These are phyloP conservation scores for Metopia argyrocephala DNA, from an alignment of 2,888 invertebrate species.

Conservation along the genomic window DNA sequence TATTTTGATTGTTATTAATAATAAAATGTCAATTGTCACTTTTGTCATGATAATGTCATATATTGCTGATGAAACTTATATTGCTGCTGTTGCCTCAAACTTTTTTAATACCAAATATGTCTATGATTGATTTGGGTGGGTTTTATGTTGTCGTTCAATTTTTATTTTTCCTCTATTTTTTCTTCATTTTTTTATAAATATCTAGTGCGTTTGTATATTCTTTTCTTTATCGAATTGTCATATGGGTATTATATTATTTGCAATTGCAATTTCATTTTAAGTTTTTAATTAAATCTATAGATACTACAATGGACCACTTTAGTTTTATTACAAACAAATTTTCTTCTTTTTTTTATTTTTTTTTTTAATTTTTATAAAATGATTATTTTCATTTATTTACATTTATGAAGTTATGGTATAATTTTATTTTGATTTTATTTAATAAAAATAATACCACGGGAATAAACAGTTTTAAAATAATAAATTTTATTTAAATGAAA, in stretches of 20 bases:
- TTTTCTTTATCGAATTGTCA: not conserved
- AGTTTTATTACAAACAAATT: not conserved
- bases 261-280: not conserved
- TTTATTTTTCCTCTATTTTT: not conserved
- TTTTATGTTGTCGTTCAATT: too few relatives aligned
- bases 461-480: too few relatives aligned
- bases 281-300: conserved; percentile 15
- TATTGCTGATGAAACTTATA: not conserved
- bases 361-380: not conserved
- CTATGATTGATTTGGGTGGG: too few relatives aligned
- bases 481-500: too few relatives aligned
- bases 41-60: not conserved
- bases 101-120: too few relatives aligned
- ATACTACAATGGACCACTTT: conserved; percentile 3
- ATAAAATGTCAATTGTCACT: conserved; percentile 46
- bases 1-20: conserved; percentile 2
- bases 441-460: too few relatives aligned
- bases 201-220: not conserved
- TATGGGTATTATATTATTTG: conserved; percentile 17
- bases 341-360: conserved; percentile 3
- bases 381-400: not conserved
- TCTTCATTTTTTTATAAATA: not conserved
- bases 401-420: too few relatives aligned
- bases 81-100: too few relatives aligned
- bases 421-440: too few relatives aligned